Evolutionary conservation across 2,113 vertebrate species (phyloP), one percentile per base, ranked within the genome.

Genomic region (Sorex araneus): DNA sequence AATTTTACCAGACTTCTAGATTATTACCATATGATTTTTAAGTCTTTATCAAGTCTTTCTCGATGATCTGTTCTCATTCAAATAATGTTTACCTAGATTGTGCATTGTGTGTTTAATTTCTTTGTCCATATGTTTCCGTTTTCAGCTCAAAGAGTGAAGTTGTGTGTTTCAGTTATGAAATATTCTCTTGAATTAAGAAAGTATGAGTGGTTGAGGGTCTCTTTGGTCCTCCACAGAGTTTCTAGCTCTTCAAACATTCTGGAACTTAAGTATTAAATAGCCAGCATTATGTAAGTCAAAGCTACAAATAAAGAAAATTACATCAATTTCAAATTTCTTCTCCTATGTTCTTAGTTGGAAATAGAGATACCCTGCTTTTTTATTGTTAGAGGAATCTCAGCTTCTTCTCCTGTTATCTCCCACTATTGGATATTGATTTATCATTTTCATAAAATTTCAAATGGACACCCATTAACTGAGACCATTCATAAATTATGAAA

Each of bases 391-490:
- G 28, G 4, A 34, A 10, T 40, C 40, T 84, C 40, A 34, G 32
- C 21, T 28, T 63, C 50, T 86, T 88, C 45, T 75, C 71, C 84
- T 40, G 78, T 79, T 82, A 84, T 81, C 18, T 8, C 10, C n/a
- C 13, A 57, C 34, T 85, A 67, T 83, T 94, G 50, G 9, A 76
- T 75, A 95, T 57, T 93, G 74, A 91, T 66, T 95, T 83, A 94
- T 69, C 27, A 85, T 90, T 92, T 94, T 93, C 78, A 91, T 93
- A 96, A 95, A 91, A 77, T 71, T 94, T 15, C 36, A 91, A 87
- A 84, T 91, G 77, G 54, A 30, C 91, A 30, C 36, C 36, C 78
- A 0, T 43, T 95, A 63, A 23, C 73, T 27, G n/a, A 85, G 45
- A 85, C 13, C 40, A 60, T 63, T 70, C 27, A 82, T 94, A 93